Conservation (phyloP, 2,888 invertebrate genomes). For the Scelioninae gen. 2 region DNA sequence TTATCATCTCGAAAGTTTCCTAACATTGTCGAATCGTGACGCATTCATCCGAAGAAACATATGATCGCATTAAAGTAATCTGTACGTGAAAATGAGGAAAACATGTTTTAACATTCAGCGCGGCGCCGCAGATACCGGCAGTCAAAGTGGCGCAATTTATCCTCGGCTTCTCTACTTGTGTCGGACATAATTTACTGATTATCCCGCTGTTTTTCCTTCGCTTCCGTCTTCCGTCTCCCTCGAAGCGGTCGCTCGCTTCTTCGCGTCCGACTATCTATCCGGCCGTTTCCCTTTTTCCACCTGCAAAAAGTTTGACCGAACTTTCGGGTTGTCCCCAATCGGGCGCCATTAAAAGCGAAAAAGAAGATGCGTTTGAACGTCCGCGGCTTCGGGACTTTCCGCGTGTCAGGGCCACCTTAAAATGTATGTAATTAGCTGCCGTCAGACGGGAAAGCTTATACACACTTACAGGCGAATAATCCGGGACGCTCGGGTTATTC, state of each 20-base stretch:
- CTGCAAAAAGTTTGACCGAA: conserved; percentile 14
- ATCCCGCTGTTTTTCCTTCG: conserved; percentile 30
- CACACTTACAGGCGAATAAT: conserved; percentile 51
- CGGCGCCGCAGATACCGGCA: neutral
- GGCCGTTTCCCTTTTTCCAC: neutral
- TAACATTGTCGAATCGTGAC: too few relatives aligned
- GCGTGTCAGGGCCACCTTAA: too few relatives aligned
- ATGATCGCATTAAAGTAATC: neutral
- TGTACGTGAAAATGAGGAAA: conserved; percentile 15
- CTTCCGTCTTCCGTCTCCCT: conserved; percentile 4
- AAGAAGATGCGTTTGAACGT: neutral
- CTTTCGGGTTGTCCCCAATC: conserved; percentile 12
- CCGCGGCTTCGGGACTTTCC: conserved; percentile 34
- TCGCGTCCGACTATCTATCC: too few relatives aligned
- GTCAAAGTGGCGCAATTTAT: conserved; percentile 42
- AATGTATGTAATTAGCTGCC: too few relatives aligned
- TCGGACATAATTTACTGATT: conserved; percentile 45
- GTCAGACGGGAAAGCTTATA: too few relatives aligned
- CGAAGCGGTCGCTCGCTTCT: neutral
- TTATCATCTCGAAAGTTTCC: too few relatives aligned
- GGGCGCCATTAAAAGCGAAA: neutral
- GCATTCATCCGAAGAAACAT: too few relatives aligned
- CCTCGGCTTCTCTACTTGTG: conserved; percentile 30
- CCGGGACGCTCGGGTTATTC: conserved; percentile 22
- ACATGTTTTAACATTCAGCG: conserved; percentile 14